Evolutionary conservation across 2,888 invertebrate genomes (phyloP).

Genomic region (Drosophila eohydei): DNA sequence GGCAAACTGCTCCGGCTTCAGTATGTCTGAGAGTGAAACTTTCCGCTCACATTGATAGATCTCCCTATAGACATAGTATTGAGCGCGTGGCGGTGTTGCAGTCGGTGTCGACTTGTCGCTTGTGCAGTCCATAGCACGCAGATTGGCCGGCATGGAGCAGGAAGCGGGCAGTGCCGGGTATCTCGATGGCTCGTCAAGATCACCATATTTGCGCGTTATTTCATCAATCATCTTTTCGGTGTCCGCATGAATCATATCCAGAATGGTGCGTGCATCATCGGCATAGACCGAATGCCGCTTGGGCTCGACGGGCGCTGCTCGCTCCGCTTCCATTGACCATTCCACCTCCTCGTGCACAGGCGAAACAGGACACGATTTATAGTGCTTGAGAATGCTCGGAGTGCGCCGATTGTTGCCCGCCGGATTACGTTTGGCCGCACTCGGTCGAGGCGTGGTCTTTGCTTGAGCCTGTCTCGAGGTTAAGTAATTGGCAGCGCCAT

Average conservation of each 20-base stretch:
- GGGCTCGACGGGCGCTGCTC: constrained; percentile 75
- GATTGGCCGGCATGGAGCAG: constrained; percentile 81
- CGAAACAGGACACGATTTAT: constrained; percentile 92
- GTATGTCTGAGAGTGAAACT: constrained; percentile 87
- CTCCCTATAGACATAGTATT: constrained; percentile 90
- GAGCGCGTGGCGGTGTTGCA: constrained; percentile 85
- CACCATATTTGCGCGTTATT: constrained; percentile 88
- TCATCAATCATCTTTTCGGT: constrained; percentile 89
- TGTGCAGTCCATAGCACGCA: constrained; percentile 66
- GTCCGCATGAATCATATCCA: constrained; percentile 88
- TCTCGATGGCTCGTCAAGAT: constrained; percentile 85
- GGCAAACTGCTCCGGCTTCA: constrained; percentile 85
- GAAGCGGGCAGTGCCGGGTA: constrained; percentile 71
- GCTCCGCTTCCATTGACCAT: constrained; percentile 85
- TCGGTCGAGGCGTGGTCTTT: constrained; percentile 51
- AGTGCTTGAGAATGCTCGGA: constrained; percentile 87
- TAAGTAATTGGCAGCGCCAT: constrained; percentile 4
- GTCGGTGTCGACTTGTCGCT: constrained; percentile 86
- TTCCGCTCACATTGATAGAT: constrained; percentile 86
- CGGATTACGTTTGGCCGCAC: constrained; percentile 75
- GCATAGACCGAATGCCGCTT: constrained; percentile 85
- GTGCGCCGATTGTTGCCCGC: constrained; percentile 83
- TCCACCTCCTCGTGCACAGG: constrained; percentile 92
- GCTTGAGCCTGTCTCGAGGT: constrained; percentile 13
- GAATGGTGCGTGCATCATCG: constrained; percentile 86